Evolutionary conservation across 2,797 vertebrate species (phyloP), one percentile per base, ranked within the genome.

Genomic region (Ctenochaetus hawaiiensis): DNA sequence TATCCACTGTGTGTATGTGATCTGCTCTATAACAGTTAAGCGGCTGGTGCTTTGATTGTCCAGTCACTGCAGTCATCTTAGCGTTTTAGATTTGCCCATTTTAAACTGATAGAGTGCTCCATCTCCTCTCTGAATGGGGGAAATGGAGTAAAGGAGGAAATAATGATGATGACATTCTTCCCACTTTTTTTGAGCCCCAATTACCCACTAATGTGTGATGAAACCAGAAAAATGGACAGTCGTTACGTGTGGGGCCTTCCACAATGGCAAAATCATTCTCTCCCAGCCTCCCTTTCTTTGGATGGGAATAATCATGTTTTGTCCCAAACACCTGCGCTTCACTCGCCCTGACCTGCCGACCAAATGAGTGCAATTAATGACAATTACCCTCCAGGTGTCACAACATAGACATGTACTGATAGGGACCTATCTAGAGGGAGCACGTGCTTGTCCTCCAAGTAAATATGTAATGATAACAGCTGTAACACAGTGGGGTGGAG

Each of bases 301-400:
- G 91, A 91, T 82, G 87, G 83, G 84, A 92, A 94, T 95, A 94
- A 96, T 95, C 93, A 89, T 81, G 88, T 92, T 95, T 88, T 89
- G 90, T 94, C 93, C 94, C 93, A 92, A 95, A 96, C 95, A 96
- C 95, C 95, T 96, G 95, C 93, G 95, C 94, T 94, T 94, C 94
- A 89, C 90, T 94, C 87, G 92, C 93, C 93, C 93, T 88, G 94
- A 94, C 94, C 95, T 89, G 93, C 88, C 57, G 73, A 88, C 89
- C 89, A 95, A 95, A 96, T 95, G 95, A 96, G 95, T 87, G 92
- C 95, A 95, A 96, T 96, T 96, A 96, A 96, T 96, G 95, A 96
- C 95, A 95, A 96, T 96, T 95, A 96, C 93, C 94, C 93, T 91
- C 90, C 93, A 94, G 94, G 94, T 96, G 95, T 95, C 95, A 95